Evolutionary conservation across 2,888 invertebrate genomes (phyloP), one percentile per base, ranked within the genome.

Genomic region (Branchellion lobata): DNA sequence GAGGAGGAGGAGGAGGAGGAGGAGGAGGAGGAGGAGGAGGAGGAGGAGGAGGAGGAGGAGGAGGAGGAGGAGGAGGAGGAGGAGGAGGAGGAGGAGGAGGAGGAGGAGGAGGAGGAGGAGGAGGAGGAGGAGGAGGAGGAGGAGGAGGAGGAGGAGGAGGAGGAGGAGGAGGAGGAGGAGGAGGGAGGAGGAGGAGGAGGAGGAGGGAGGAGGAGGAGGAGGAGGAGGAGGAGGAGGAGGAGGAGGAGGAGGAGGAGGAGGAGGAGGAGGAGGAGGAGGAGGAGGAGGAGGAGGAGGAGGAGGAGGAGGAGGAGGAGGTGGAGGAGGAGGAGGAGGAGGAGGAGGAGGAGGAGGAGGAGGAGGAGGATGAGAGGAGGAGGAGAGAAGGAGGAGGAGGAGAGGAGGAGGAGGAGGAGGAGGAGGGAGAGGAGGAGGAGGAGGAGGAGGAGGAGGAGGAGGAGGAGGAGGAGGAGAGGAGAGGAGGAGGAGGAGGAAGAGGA

Each of bases 221-320:
- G 21, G 27, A 65, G 24, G 14, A 57, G 24, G 0, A 11, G n/a
- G 77, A 61, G n/a, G 27, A 65, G 1, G 57, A 65, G 3, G 11
- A 27, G 5, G 57, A 65, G 1, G 11, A 8, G 1, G 76, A 27
- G 1, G 27, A 8, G 5, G 36, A 74, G 1, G 71, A 8, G 1
- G 71, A 71, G n/a, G 1, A 71, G n/a, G 71, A 1, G n/a, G 71
- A 71, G n/a, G 8, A 71, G n/a, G 71, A 71, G 1, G 71, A 71
- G 1, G 71, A 71, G n/a, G 57, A 3, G 2, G 5, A 57, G n/a
- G 57, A 57, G 2, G 57, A 57, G n/a, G 57, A 57, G n/a, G 57
- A 57, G n/a, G 57, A 57, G 2, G 57, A 57, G 1, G 1, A 57
- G n/a, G 57, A 57, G 0, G 57, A 57, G 1, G 57, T n/a, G 0